Evolutionary conservation across 2,113 vertebrate genomes (phyloP).

Genomic region (Glaucidium brasilianum): DNA sequence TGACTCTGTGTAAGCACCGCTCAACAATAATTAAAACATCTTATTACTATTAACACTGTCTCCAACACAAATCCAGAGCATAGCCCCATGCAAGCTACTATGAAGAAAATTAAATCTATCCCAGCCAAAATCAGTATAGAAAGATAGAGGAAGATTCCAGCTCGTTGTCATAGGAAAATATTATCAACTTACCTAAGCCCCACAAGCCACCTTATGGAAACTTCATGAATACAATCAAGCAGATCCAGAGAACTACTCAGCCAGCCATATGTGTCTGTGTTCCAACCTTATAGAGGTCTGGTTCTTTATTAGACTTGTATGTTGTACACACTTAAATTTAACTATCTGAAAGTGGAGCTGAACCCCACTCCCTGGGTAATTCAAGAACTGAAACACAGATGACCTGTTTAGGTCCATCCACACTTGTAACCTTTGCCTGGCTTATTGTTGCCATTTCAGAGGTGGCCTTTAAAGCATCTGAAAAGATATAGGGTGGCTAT

Average conservation of each 20-base stretch:
- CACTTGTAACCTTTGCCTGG: not conserved
- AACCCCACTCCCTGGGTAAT: not conserved
- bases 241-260: not conserved
- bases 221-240: not conserved
- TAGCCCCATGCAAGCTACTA: not conserved
- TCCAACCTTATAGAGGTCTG: not conserved
- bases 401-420: not conserved
- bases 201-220: not conserved
- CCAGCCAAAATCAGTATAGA: not conserved
- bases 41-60: too few relatives aligned
- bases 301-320: not conserved
- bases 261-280: not conserved
- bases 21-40: not conserved
- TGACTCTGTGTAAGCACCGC: not conserved
- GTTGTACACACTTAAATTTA: not conserved
- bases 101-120: not conserved
- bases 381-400: not conserved
- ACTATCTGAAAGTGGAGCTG: not conserved
- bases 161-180: not conserved
- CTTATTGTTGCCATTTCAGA: not conserved
- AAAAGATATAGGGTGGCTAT: not conserved
- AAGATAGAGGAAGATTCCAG: not conserved
- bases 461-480: not conserved
- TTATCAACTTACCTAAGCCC: fast-evolving
- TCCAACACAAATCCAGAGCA: not conserved